A percentile compares a stretch with the other conserved stretches of the same genome.
phyloP scores from a whole-genome alignment of 2,113 vertebrate species.

The Periophthalmus modestus region DNA sequence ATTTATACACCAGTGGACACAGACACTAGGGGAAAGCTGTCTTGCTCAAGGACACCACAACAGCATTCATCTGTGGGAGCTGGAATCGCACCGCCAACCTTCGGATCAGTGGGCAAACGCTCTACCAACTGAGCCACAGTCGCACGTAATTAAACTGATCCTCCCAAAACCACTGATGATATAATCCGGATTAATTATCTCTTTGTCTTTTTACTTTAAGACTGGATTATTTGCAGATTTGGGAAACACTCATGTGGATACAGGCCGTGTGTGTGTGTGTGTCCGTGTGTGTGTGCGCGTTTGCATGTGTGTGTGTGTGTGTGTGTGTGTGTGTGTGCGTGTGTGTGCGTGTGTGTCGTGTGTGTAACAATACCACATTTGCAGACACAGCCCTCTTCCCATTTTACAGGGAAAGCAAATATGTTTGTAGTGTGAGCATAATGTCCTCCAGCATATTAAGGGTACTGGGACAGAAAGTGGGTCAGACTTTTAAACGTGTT shows the following conservation, averaged over 20 bases:
- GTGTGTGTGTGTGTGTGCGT: slow-evolving; percentile 2
- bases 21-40: too few species aligned
- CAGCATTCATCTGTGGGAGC: too few species aligned
- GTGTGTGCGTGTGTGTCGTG: slow-evolving; percentile 2
- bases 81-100: too few species aligned
- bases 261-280: not conserved
- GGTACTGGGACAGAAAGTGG: slow-evolving; percentile 59
- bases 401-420: slow-evolving; percentile 23
- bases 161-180: slow-evolving; percentile 52
- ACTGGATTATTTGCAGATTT: slow-evolving; percentile 33
- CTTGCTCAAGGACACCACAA: too few species aligned
- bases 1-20: too few species aligned
- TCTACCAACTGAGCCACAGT: too few species aligned
- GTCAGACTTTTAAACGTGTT: slow-evolving; percentile 54
- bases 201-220: slow-evolving; percentile 30
- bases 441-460: slow-evolving; percentile 33
- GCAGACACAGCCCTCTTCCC: slow-evolving; percentile 6
- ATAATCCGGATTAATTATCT: slow-evolving; percentile 49
- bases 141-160: slow-evolving; percentile 52
- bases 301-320: not conserved
- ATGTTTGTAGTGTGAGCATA: slow-evolving; percentile 23
- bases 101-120: too few species aligned
- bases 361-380: not conserved
- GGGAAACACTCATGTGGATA: slow-evolving; percentile 3
- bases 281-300: slow-evolving; percentile 1